phyloP scores from a whole-genome alignment of 2,797 vertebrate genomes.

The Coccyzus lansbergi region DNA sequence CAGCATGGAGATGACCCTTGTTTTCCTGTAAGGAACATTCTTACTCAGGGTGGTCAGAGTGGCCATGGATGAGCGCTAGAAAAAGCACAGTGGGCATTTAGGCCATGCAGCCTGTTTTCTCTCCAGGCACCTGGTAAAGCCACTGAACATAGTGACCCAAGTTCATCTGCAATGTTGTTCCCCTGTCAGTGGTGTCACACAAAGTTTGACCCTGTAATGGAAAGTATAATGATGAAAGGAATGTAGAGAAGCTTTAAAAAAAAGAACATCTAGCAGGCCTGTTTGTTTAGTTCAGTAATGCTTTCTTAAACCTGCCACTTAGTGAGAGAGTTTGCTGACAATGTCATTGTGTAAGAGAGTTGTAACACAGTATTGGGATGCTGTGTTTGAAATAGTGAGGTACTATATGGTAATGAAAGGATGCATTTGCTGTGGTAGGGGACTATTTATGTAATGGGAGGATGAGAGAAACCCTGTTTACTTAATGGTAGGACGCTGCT shows the following conservation, averaged over 20 bases:
- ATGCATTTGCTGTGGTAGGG: conserved; percentile 5
- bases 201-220: background rate
- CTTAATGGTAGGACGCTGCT: conserved; percentile 48
- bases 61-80: background rate
- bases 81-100: background rate
- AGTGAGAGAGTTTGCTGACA: background rate
- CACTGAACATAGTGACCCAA: background rate
- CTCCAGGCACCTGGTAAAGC: background rate
- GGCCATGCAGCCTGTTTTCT: background rate
- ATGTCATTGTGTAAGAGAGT: background rate
- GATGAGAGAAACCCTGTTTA: conserved; percentile 27
- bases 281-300: background rate
- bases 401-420: background rate
- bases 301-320: background rate
- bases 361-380: background rate
- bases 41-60: background rate
- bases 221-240: background rate
- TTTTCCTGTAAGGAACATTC: background rate
- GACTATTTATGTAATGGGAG: conserved; percentile 24
- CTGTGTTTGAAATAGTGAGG: background rate
- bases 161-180: fast-evolving
- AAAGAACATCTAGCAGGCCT: background rate
- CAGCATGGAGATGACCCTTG: background rate
- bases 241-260: background rate
- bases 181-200: background rate